phyloP scores from a whole-genome alignment of 2,888 invertebrate species.

The Pollenia labialis region DNA sequence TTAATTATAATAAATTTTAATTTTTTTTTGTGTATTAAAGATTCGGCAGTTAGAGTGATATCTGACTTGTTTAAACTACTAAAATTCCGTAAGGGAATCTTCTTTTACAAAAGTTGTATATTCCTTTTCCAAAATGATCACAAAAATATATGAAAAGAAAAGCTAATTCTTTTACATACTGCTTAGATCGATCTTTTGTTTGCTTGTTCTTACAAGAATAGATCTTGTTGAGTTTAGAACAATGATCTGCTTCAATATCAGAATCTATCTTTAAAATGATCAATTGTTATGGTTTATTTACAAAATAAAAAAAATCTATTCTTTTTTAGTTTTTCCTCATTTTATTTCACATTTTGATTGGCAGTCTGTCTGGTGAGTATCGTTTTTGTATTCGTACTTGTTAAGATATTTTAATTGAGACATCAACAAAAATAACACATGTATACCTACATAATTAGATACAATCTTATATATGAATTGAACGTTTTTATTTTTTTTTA shows the following conservation, averaged over 20 bases:
- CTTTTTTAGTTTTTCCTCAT: not conserved
- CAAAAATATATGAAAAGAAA: not conserved
- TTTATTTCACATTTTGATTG: slow-evolving; percentile 58
- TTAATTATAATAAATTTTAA: no score
- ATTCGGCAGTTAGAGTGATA: no score
- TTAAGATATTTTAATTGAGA: slow-evolving; percentile 73
- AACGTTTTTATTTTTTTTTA: slow-evolving; percentile 12
- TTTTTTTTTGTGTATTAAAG: no score
- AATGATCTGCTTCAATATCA: slow-evolving; percentile 68
- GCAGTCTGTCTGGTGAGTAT: slow-evolving; percentile 42
- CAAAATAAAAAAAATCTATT: slow-evolving; percentile 50
- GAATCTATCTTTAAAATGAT: slow-evolving; percentile 70
- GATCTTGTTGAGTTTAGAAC: slow-evolving; percentile 68
- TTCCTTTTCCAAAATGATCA: no score
- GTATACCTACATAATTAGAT: slow-evolving; percentile 63
- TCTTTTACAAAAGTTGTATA: no score
- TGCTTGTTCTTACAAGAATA: slow-evolving; percentile 48
- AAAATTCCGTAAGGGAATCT: no score
- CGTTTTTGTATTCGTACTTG: slow-evolving; percentile 52
- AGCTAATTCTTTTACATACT: slow-evolving; percentile 33
- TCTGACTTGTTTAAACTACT: no score
- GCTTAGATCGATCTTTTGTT: slow-evolving; percentile 39
- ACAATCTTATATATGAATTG: slow-evolving; percentile 39
- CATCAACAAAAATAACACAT: slow-evolving; percentile 74
- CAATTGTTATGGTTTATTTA: slow-evolving; percentile 72